Evolutionary conservation across 1,140 invertebrate genomes (phyloP), one percentile per base, ranked within the genome.

Genomic region (Thalassaphorura encarpata): DNA sequence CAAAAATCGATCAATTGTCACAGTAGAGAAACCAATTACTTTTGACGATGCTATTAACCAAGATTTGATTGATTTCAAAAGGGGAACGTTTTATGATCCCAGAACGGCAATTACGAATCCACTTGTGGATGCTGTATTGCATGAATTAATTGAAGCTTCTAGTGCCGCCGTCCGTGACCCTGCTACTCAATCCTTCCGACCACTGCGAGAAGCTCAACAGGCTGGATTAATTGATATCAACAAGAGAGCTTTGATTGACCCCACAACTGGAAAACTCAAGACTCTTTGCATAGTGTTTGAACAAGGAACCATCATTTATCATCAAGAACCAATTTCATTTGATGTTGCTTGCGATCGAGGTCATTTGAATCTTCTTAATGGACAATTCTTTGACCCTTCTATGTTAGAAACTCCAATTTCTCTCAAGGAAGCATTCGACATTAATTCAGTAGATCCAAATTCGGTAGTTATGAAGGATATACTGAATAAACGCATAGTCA

Each of bases 391-490:
- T 31, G 84, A 89, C 75, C 82, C 85, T n/a, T 56, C 77, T 66
- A 78, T 80, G 53, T 70, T 79, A 33, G 29, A 56, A 16, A 19
- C 53, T 3, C 54, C 54, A 18, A 70, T 87, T n/a, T 82, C 83
- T 16, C 75, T 97, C 15, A 85, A 87, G 75, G 87, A 94, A 67
- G 88, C 90, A 1, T 77, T 89, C 45, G 78, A 79, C 55, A 74
- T 82, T 19, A 89, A 90, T 52, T 79, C 87, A 29, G 81, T 97
- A 43, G 87, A 95, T 75, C 81, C 88, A 0, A 82, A 89, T 69
- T 87, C 88, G 8, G 88, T 85, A 28, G 72, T 92, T 52, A 81
- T 94, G 39, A 93, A 92, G 78, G 89, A 93, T 74, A 79, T 81
- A 57, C 78, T 83, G 61, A 87, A 87, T 67, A 82, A 83, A 65